These are phyloP conservation scores for Athene noctua DNA, from an alignment of 2,113 vertebrate genomes.

Conservation along the genomic window DNA sequence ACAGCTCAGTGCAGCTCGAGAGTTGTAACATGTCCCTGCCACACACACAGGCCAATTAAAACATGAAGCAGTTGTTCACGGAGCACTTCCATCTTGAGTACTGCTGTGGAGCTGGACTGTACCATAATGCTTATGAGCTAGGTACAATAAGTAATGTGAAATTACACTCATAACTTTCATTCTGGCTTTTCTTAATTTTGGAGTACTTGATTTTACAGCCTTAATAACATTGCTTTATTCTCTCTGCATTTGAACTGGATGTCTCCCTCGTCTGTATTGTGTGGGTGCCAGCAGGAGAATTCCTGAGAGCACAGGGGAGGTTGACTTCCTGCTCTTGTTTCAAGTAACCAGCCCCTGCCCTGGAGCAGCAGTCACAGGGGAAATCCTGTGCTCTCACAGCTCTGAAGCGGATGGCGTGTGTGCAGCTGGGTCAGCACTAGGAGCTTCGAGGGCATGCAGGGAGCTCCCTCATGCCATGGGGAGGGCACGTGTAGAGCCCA, in stretches of 20 bases:
- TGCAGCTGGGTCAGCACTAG: background rate
- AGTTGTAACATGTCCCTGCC: background rate
- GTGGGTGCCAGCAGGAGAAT: background rate
- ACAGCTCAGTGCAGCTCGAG: background rate
- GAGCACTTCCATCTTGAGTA: background rate
- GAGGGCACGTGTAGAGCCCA: background rate
- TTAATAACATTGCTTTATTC: background rate
- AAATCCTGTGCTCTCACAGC: background rate
- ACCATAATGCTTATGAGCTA: background rate
- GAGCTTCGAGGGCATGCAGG: background rate
- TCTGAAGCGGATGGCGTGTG: background rate
- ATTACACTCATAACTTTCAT: background rate
- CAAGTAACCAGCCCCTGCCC: background rate
- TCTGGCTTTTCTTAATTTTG: background rate
- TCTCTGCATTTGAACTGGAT: background rate
- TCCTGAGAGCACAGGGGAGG: background rate
- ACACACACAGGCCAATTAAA: background rate
- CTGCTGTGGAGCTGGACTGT: background rate
- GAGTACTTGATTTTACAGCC: background rate
- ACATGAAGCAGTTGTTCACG: background rate
- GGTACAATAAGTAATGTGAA: background rate
- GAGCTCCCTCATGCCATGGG: too few species aligned
- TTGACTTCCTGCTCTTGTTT: background rate
- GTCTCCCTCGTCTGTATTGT: background rate
- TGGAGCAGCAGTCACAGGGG: background rate